Base-by-base conservation (phyloP, 2,888 invertebrate species). In the Cepaea hortensis region DNA sequence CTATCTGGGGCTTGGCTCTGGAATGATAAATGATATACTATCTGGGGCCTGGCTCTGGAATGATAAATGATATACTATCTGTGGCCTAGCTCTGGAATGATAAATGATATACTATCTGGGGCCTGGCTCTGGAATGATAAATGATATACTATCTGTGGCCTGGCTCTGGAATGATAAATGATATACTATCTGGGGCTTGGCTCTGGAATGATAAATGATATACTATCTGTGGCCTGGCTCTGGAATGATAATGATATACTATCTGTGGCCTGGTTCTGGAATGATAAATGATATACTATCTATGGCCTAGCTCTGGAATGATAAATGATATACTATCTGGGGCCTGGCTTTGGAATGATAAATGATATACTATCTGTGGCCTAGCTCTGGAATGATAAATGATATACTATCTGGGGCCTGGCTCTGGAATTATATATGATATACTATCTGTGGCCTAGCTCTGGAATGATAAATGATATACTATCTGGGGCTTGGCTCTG, bases 161-260 rank as follows among this genome's bases (percentile, higher is more conserved):
- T 86, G 81, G 73, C 76, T 76, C 82, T 86, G 75, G 4, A 85
- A 72, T 62, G n/a, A 48, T 18, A 50, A 73, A n/a, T n/a, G n/a
- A n/a, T n/a, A n/a, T n/a, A n/a, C n/a, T n/a, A n/a, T n/a, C n/a
- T n/a, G n/a, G 73, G 5, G n/a, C 62, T 48, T 86, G 81, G 73
- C 76, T 76, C 82, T 86, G 75, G 4, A 85, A 72, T 62, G n/a
- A 48, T 18, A 50, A 73, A 20, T 7, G 13, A 48, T 15, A 5
- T 4, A 76, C 15, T 7, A 23, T 23, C 4, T n/a, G 15, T 48
- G 9, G 20, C 15, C 15, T 11, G 7, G 7, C 7, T 62, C 62
- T 62, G 65, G 18, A 65, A 65, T 65, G 0, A 65, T 35, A 35
- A 35, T 35, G 35, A 35, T 35, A 35, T 1, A 35, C 35, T 1